Conservation (phyloP, 2,888 invertebrate genomes). For the Chloroclysta siterata region DNA sequence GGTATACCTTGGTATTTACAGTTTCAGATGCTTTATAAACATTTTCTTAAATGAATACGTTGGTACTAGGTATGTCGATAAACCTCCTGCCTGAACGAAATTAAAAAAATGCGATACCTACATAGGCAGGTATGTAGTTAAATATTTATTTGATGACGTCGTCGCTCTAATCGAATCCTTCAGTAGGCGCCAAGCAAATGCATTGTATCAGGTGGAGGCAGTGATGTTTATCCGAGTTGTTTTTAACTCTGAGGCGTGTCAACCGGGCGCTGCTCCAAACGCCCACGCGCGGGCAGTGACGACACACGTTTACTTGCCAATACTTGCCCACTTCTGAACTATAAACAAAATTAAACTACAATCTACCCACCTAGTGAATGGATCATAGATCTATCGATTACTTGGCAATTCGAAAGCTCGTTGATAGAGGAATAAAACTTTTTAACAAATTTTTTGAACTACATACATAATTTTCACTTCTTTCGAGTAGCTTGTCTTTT, state of each 20-base stretch:
- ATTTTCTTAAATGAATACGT: too few relatives aligned
- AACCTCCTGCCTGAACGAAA: too few relatives aligned
- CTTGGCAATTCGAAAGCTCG: too few relatives aligned
- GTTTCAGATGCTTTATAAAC: too few relatives aligned
- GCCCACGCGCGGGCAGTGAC: conserved; percentile 49
- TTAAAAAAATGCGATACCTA: too few relatives aligned
- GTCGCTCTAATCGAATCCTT: background rate
- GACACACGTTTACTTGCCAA: conserved; percentile 39
- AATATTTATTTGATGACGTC: background rate
- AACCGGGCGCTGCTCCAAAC: conserved; percentile 63
- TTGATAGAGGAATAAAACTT: too few relatives aligned
- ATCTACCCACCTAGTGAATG: background rate
- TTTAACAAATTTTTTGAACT: too few relatives aligned
- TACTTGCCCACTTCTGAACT: conserved; percentile 21
- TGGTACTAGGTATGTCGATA: too few relatives aligned
- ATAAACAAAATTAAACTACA: conserved; percentile 7
- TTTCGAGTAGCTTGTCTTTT: too few relatives aligned
- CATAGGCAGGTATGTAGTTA: background rate
- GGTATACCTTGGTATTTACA: too few relatives aligned
- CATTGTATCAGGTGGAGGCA: conserved; percentile 39
- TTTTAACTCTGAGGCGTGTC: conserved; percentile 60
- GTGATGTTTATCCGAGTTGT: conserved; percentile 50
- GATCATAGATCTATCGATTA: too few relatives aligned
- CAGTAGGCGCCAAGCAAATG: conserved; percentile 42
- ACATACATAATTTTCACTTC: too few relatives aligned